A percentile compares a stretch with the other conserved stretches of the same genome.
These are phyloP conservation scores for Cydia pomonella DNA, from an alignment of 1,140 invertebrate species.

Conservation along the genomic window DNA sequence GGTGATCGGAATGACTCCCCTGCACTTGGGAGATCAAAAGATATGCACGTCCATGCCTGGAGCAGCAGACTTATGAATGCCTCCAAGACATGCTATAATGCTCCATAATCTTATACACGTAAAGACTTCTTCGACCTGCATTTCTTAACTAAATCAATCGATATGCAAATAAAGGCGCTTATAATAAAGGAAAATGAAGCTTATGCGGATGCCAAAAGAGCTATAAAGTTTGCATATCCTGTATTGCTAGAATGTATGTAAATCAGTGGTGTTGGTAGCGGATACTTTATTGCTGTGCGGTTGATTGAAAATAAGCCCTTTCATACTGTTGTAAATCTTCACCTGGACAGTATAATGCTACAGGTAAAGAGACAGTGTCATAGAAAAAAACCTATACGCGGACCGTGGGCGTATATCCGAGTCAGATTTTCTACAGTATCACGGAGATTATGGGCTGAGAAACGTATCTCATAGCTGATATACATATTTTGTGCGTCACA, in stretches of 20 bases:
- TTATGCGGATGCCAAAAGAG: slow-evolving; percentile 1
- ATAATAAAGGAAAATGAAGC: slow-evolving; percentile 16
- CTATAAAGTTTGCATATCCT: slow-evolving; percentile 11
- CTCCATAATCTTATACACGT: slow-evolving; percentile 39
- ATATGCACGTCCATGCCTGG: slow-evolving; percentile 67
- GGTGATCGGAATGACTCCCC: background rate
- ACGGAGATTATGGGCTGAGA: background rate
- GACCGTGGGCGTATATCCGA: background rate
- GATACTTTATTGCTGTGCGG: slow-evolving; percentile 59
- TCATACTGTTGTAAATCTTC: slow-evolving; percentile 48
- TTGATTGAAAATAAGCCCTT: slow-evolving; percentile 59
- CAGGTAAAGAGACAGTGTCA: slow-evolving; percentile 27
- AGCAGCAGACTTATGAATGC: slow-evolving; percentile 42
- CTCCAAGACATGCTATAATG: slow-evolving; percentile 29
- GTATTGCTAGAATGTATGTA: slow-evolving; percentile 34
- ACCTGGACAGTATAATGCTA: slow-evolving; percentile 33
- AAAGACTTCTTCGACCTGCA: slow-evolving; percentile 36
- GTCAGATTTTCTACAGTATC: background rate
- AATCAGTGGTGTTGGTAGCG: slow-evolving; percentile 52
- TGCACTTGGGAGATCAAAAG: slow-evolving; percentile 65
- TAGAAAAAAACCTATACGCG: slow-evolving; percentile 10
- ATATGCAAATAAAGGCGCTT: slow-evolving; percentile 8
- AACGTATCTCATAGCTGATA: background rate
- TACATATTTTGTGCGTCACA: background rate
- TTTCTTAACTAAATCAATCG: slow-evolving; percentile 20